Evolutionary conservation across 2,888 invertebrate species (phyloP), one percentile per base, ranked within the genome.

Genomic region (Xylota sylvarum): DNA sequence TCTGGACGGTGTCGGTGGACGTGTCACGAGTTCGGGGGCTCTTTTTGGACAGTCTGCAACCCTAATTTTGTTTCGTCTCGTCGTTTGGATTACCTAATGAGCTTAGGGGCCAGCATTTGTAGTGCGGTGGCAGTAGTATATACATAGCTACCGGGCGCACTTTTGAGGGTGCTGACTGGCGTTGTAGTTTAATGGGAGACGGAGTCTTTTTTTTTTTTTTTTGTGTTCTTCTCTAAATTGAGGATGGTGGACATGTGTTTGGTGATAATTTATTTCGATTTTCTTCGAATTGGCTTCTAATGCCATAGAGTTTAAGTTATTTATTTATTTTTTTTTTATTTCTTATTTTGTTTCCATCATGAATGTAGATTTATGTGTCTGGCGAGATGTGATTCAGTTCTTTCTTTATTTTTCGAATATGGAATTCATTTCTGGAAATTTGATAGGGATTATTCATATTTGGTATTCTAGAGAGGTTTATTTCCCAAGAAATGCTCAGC

Each of bases 241-340:
- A 46, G 43, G 43, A 62, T 50, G 43, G 50, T 78, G 62, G 73
- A 79, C 73, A 78, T 84, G 83, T 78, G 79, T 69, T 55, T 43
- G 81, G 81, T 70, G 81, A 76, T 82, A 76, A 73, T 67, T 67
- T 79, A 74, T 79, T 84, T 84, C 64, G 79, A 79, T 84, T 72
- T 83, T 84, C 78, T 74, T 74, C 73, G 84, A 79, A 84, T 64
- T 50, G 58, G 9, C 58, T 77, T 72, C 65, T 62, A 65, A 65
- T 76, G 58, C 46, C 23, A 58, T 48, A 12, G 17, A 14, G 72
- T 43, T 43, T 40, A 30, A 30, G 6, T 43, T 65, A n/a, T 58
- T 48, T 43, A 23, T 23, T 23, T 23, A 23, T 69, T 35, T 43
- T 46, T 43, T 46, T 46, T 56, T 10, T 40, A 58, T 52, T 37